Evolutionary conservation across 2,113 vertebrate species (phyloP).

Genomic region (Cheirogaleus medius): DNA sequence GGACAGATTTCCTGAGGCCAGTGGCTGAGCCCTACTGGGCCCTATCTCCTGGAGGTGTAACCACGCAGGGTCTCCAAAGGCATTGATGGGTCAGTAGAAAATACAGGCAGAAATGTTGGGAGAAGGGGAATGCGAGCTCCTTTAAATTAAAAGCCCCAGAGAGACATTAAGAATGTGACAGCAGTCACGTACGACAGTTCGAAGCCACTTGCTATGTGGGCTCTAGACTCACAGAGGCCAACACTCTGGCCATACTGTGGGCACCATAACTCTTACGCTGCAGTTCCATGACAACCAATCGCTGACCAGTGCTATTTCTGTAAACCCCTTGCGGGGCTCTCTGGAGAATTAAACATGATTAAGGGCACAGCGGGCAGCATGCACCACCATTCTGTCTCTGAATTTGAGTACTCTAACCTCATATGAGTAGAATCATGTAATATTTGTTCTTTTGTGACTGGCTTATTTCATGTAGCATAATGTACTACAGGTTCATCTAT

Average conservation of each 20-base stretch:
- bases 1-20: too few species aligned
- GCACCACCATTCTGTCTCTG: not conserved
- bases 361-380: too few species aligned
- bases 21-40: too few species aligned
- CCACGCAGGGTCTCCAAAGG: too few species aligned
- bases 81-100: too few species aligned
- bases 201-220: not conserved
- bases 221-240: not conserved
- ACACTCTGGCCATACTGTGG: too few species aligned
- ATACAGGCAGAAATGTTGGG: too few species aligned
- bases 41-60: too few species aligned
- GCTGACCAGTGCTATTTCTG: not conserved
- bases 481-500: not conserved
- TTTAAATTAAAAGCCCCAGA: not conserved
- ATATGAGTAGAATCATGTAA: not conserved
- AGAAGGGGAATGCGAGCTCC: not conserved
- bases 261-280: not conserved
- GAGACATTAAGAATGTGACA: too few species aligned
- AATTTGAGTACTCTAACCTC: not conserved
- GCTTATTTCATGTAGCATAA: not conserved
- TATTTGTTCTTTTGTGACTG: not conserved
- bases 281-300: not conserved
- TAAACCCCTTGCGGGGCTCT: too few species aligned
- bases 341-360: too few species aligned
- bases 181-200: not conserved